Percentiles rank a stretch among this genome's conserved stretches.
Conservation (phyloP, 2,888 invertebrate genomes). For the Plemyria rubiginata region DNA sequence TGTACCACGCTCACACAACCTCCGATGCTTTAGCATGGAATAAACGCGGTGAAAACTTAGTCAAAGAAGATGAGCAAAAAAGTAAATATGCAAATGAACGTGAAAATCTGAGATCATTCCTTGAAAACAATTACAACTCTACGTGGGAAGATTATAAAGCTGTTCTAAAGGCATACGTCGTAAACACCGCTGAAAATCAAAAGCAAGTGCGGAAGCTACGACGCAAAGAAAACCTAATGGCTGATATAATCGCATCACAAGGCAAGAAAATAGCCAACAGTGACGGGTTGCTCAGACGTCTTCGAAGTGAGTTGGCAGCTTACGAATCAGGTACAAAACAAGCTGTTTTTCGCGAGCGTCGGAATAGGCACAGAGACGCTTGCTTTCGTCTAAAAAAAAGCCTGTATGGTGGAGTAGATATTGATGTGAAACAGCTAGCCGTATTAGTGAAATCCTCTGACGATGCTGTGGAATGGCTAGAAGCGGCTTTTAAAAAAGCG, state of each 20-base stretch:
- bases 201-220: slow-evolving; percentile 71
- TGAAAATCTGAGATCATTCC: slow-evolving; percentile 67
- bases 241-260: slow-evolving; percentile 75
- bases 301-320: slow-evolving; percentile 67
- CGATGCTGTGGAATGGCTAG: slow-evolving; percentile 68
- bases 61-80: slow-evolving; percentile 74
- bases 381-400: slow-evolving; percentile 62
- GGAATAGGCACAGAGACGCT: slow-evolving; percentile 68
- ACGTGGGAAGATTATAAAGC: slow-evolving; percentile 75
- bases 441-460: slow-evolving; percentile 69
- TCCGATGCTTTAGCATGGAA: slow-evolving; percentile 70
- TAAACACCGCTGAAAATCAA: slow-evolving; percentile 72
- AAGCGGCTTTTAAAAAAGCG: slow-evolving; percentile 71
- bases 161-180: slow-evolving; percentile 67
- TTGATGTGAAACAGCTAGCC: slow-evolving; percentile 61
- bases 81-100: slow-evolving; percentile 62
- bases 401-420: slow-evolving; percentile 58
- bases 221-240: slow-evolving; percentile 73
- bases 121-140: slow-evolving; percentile 67
- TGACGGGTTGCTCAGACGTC: slow-evolving; percentile 64
- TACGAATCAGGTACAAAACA: slow-evolving; percentile 79
- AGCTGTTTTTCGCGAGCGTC: slow-evolving; percentile 72
- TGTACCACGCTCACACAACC: slow-evolving; percentile 67
- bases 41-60: slow-evolving; percentile 71
- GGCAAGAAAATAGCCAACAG: slow-evolving; percentile 72